Percentiles rank a stretch among this genome's conserved stretches.
Evolutionary conservation across 2,888 invertebrate genomes (phyloP).

Genomic region (Trachelus iudaicus): DNA sequence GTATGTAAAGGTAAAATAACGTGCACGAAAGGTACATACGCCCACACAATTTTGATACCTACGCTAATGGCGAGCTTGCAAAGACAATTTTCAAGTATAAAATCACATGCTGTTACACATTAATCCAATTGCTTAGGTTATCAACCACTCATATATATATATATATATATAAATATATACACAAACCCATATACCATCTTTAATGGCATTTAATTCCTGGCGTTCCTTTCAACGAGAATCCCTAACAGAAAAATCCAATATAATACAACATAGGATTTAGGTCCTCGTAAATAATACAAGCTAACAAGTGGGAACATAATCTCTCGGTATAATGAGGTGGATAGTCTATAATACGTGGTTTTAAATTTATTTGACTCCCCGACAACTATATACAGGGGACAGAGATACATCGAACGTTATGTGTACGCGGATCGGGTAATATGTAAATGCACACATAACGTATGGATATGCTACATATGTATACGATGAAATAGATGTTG

Average conservation of each 20-base stretch:
- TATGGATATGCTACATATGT: constrained; percentile 28
- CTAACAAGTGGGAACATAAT: neutral
- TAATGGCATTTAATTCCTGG: neutral
- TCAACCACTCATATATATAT: neutral
- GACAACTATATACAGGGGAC: neutral
- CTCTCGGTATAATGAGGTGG: neutral
- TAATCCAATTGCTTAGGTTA: neutral
- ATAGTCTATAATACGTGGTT: neutral
- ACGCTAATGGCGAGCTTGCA: constrained; percentile 15
- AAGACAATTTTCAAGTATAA: neutral
- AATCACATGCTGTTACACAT: neutral
- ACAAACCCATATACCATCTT: neutral
- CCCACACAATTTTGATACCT: constrained; percentile 20
- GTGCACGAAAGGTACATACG: constrained; percentile 19
- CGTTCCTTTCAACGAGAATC: neutral
- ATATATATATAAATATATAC: neutral
- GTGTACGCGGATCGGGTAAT: constrained; percentile 30
- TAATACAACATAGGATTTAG: neutral
- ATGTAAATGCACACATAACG: constrained; percentile 32
- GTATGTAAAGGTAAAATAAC: constrained; percentile 1
- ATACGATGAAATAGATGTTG: constrained; percentile 18
- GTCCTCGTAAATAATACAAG: neutral
- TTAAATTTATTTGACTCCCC: neutral
- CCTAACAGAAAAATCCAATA: neutral
- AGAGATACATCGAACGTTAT: constrained; percentile 28